Conservation (phyloP, 2,888 invertebrate genomes). For the Venustoraphidia nigricollis region DNA sequence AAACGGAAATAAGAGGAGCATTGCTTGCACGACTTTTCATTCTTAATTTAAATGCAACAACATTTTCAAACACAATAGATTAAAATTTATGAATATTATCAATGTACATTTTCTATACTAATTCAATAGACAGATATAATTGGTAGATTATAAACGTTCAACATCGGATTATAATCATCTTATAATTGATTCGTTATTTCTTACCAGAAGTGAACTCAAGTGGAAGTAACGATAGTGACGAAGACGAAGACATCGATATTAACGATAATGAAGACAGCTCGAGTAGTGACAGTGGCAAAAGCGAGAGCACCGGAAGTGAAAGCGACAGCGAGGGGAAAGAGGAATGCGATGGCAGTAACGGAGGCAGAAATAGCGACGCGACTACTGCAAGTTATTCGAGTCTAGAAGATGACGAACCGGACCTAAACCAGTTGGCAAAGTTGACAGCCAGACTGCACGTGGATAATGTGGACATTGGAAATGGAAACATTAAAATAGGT, state of each 20-base stretch:
- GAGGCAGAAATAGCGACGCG: conserved; percentile 28
- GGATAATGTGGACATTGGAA: conserved; percentile 27
- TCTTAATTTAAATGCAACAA: too few relatives aligned
- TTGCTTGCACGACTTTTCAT: too few relatives aligned
- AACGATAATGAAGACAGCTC: conserved; percentile 13
- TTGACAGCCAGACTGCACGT: conserved; percentile 26
- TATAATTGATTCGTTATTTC: neutral
- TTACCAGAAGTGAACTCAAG: conserved; percentile 6
- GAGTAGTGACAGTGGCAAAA: conserved; percentile 21
- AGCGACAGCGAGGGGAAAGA: conserved; percentile 25
- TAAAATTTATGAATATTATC: too few relatives aligned
- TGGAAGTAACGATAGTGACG: conserved; percentile 6
- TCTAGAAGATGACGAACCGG: conserved; percentile 35
- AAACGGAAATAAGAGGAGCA: too few relatives aligned
- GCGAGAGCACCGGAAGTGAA: conserved; percentile 12
- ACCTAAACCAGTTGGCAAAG: conserved; percentile 24
- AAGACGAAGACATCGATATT: conserved; percentile 9
- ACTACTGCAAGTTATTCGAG: conserved; percentile 37
- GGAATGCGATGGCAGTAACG: conserved; percentile 16
- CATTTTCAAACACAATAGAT: too few relatives aligned
- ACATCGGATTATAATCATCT: too few relatives aligned
- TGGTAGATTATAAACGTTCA: neutral
- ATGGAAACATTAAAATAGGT: conserved; percentile 28
- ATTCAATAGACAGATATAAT: neutral
- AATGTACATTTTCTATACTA: too few relatives aligned